Base-by-base conservation (phyloP, 2,113 vertebrate species). In the Caracal caracal region DNA sequence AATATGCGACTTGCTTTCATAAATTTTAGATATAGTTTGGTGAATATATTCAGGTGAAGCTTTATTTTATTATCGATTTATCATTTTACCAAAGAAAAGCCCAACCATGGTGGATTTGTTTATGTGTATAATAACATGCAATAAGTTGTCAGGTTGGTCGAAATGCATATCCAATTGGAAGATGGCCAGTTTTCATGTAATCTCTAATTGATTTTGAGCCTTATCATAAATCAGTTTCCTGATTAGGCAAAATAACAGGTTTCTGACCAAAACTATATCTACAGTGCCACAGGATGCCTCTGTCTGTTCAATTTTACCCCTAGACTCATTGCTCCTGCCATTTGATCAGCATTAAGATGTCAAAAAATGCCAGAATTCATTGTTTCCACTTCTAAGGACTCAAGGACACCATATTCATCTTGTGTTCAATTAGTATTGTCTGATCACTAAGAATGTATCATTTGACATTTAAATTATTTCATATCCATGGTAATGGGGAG, bases 391-490 rank as follows among this genome's bases (percentile, higher is more conserved):
- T 96, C 80, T 17, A 92, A 22, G 84, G 89, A 30, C 66, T 70
- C 73, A 87, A 70, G 43, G 92, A 97, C 81, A 85, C 43, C 89
- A 88, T 49, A 66, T 97, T 97, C 51, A 51, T 96, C 79, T 80
- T 88, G 88, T 22, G 63, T 81, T 76, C 94, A 84, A 97, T 97
- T 80, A 98, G 28, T 59, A 90, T 94, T 97, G 65, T 87, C 89
- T 97, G 95, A 97, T 98, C 90, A 97, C 40, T 84, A 68, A 89
- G 51, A 84, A 37, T 79, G 17, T 59, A 59, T 70, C 85, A 43
- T 37, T 92, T 3, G 96, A 89, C 26, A 93, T 94, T 84, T 93
- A 96, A 96, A 96, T 17, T 97, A 81, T 82, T 96, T 28, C 73
- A 95, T 88, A 94, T 5, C 15, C 47, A 37, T 65, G 24, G 3